Conservation (phyloP, 2,797 vertebrate genomes). For the Saguinus oedipus region DNA sequence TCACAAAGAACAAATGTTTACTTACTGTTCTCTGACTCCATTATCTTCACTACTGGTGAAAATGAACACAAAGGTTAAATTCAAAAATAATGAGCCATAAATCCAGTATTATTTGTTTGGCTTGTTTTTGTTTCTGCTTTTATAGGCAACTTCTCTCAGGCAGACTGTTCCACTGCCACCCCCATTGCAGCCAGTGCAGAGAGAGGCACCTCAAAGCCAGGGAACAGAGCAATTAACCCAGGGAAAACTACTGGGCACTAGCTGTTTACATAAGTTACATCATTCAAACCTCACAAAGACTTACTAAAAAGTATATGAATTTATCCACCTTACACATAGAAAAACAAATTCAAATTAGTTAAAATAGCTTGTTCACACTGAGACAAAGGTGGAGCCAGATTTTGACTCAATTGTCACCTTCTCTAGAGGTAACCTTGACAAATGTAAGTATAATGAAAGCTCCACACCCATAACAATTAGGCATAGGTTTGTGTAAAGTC, state of each 20-base stretch:
- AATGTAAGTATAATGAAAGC: background rate
- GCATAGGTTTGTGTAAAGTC: background rate
- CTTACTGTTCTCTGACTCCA: background rate
- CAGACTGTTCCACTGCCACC: background rate
- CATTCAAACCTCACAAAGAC: background rate
- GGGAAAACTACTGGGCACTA: background rate
- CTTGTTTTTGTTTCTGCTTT: background rate
- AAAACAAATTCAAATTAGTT: background rate
- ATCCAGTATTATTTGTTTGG: background rate
- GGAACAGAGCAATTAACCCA: background rate
- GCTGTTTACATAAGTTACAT: background rate
- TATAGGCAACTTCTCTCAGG: background rate
- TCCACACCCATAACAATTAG: background rate
- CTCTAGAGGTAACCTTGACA: background rate
- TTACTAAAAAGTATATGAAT: background rate
- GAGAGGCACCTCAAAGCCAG: background rate
- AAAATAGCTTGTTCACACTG: background rate
- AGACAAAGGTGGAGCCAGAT: background rate
- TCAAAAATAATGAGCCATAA: constrained; percentile 8
- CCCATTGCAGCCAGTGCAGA: background rate
- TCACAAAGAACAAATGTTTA: background rate
- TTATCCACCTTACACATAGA: background rate
- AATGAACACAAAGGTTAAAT: background rate
- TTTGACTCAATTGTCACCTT: background rate
- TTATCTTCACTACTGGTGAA: background rate